A percentile compares a stretch with the other conserved stretches of the same genome.
Evolutionary conservation across 2,888 invertebrate species (phyloP).

Genomic region (Creontiades dilutus): DNA sequence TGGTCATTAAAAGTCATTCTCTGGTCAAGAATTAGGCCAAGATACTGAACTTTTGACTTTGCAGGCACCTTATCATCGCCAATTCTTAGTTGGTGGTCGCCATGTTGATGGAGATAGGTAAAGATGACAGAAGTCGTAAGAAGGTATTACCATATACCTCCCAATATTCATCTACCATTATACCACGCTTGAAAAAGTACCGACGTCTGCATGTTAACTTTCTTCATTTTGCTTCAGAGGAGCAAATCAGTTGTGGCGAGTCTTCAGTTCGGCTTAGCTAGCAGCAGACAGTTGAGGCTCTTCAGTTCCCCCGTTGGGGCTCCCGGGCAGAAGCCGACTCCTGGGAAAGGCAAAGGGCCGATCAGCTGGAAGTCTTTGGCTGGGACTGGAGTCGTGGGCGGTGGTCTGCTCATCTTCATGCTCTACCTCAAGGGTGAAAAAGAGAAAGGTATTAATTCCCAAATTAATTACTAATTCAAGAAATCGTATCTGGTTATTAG

Average conservation of each 20-base stretch:
- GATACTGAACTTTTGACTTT: too few species aligned
- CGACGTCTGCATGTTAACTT: too few species aligned
- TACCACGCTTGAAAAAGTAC: too few species aligned
- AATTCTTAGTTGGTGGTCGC: too few species aligned
- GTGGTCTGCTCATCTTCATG: constrained; percentile 85
- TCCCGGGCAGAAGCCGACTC: background rate
- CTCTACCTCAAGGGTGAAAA: constrained; percentile 90
- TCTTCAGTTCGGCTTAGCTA: background rate
- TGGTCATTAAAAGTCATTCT: too few species aligned
- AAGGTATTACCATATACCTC: too few species aligned
- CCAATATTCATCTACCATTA: too few species aligned
- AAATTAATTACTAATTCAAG: background rate
- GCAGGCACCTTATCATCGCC: too few species aligned
- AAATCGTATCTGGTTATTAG: too few species aligned
- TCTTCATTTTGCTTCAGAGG: background rate
- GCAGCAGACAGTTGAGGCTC: background rate
- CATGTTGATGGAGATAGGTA: too few species aligned
- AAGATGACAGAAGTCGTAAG: too few species aligned
- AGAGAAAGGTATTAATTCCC: constrained; percentile 81
- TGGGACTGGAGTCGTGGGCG: constrained; percentile 84
- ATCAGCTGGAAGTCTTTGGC: constrained; percentile 91
- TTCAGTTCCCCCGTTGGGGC: background rate
- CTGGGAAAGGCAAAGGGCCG: constrained; percentile 78
- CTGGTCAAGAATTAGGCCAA: too few species aligned
- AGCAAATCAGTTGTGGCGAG: background rate